Evolutionary conservation across 2,113 vertebrate genomes (phyloP).

Genomic region (Malurus cyaneus): DNA sequence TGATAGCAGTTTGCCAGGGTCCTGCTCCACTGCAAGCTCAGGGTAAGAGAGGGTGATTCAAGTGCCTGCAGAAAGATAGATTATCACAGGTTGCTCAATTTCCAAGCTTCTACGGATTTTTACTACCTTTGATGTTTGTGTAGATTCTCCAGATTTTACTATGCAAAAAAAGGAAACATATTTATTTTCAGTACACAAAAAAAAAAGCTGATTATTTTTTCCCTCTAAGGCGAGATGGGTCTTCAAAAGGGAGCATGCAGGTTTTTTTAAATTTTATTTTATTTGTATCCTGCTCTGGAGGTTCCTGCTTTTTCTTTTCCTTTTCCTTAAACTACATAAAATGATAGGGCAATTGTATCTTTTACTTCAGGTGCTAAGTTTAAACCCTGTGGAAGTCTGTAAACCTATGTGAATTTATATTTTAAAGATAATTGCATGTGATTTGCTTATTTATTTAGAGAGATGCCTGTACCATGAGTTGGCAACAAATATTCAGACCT

Average conservation of each 20-base stretch:
- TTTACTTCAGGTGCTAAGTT: background rate
- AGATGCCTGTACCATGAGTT: background rate
- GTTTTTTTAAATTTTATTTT: background rate
- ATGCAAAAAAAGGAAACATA: background rate
- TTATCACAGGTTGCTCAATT: background rate
- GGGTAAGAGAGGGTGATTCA: background rate
- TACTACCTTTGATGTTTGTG: background rate
- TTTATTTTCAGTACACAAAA: background rate
- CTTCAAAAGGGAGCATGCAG: background rate
- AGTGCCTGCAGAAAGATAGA: background rate
- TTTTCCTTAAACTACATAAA: background rate
- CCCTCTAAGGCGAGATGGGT: background rate
- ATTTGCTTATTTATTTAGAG: background rate
- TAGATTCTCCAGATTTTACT: background rate
- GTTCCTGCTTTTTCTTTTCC: background rate
- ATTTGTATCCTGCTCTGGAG: background rate
- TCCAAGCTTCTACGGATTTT: background rate
- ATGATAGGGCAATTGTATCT: background rate
- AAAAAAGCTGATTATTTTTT: background rate
- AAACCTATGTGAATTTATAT: background rate
- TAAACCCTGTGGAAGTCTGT: background rate
- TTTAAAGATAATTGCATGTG: background rate
- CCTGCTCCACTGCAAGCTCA: background rate
- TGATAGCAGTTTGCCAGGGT: slow-evolving; percentile 32
- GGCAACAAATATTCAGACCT: background rate